Base-by-base conservation (phyloP, 2,888 invertebrate genomes). In the Parthenolecanium corni region DNA sequence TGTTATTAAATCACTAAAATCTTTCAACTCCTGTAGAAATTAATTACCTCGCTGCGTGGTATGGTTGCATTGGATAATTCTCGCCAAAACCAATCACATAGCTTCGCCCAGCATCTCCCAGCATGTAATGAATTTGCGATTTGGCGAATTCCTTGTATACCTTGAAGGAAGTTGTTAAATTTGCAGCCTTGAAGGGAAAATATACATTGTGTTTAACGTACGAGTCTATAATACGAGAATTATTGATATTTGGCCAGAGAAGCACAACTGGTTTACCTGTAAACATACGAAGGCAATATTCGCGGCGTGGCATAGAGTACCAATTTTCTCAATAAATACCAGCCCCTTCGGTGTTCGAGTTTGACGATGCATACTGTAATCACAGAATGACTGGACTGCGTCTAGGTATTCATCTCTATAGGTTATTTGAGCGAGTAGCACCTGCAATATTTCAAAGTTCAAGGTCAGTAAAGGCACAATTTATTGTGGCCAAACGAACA, bases 221-320 rank as follows among this genome's bases (percentile, higher is more conserved):
- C 21, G 12, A 47, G 31, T 65, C 24, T 44, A 53, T 62, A 20
- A 62, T 38, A 46, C 49, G 23, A 21, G n/a, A 24, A 38, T 47
- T 36, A n/a, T n/a, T 21, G 11, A 12, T 20, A 5, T 42, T 4
- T 42, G 44, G 6, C 4, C 5, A 31, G 31, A 9, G 4, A 31
- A 31, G 31, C 31, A 9, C 5, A 14, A 44, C 16, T 31, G 36
- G 67, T 64, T 66, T 69, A 76, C 79, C 70, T 77, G 74, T 38
- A 80, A 72, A 65, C 79, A 79, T 47, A 79, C 70, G 67, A 79
- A 79, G 1, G 78, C 79, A 1, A 78, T 74, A 67, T 79, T 80
- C 1, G 79, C 76, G 0, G 79, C 79, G 67, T 79, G 77, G 31
- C 78, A 75, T 12, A 79, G 71, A 1, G 79, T 78, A 1, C 80